A percentile compares a stretch with the other conserved stretches of the same genome.
Conservation (phyloP, 2,888 invertebrate genomes). For the Epirrita christyi region DNA sequence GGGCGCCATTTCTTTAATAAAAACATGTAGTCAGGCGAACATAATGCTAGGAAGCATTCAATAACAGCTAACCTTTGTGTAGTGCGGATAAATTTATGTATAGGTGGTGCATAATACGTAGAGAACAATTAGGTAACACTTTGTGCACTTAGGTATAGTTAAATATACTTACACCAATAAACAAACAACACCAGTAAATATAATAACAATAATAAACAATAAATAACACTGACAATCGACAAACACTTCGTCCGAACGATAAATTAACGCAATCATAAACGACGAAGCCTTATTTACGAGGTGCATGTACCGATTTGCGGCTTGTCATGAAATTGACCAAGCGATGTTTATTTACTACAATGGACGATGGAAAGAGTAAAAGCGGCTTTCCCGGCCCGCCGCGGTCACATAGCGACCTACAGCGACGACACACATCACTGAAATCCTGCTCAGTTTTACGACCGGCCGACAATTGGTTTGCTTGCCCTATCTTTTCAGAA, state of each 20-base stretch:
- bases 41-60: too few species aligned
- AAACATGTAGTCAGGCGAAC: too few species aligned
- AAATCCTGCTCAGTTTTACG: conserved; percentile 68
- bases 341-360: conserved; percentile 41
- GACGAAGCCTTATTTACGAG: conserved; percentile 15
- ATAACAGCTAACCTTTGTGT: too few species aligned
- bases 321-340: conserved; percentile 34
- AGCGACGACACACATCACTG: conserved; percentile 71
- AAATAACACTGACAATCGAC: background rate
- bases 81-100: too few species aligned
- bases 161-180: too few species aligned
- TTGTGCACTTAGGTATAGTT: too few species aligned
- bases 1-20: conserved; percentile 16
- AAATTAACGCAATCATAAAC: conserved; percentile 15
- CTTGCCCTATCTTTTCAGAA: conserved; percentile 35
- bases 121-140: too few species aligned
- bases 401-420: conserved; percentile 69
- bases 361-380: conserved; percentile 55
- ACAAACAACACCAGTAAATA: background rate
- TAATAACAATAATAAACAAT: background rate
- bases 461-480: conserved; percentile 42
- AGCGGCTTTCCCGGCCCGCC: conserved; percentile 71
- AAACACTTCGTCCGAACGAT: background rate
- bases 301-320: conserved; percentile 31
- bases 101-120: too few species aligned